phyloP scores from a whole-genome alignment of 2,888 invertebrate genomes.

The Pseudolycoriella hygida region DNA sequence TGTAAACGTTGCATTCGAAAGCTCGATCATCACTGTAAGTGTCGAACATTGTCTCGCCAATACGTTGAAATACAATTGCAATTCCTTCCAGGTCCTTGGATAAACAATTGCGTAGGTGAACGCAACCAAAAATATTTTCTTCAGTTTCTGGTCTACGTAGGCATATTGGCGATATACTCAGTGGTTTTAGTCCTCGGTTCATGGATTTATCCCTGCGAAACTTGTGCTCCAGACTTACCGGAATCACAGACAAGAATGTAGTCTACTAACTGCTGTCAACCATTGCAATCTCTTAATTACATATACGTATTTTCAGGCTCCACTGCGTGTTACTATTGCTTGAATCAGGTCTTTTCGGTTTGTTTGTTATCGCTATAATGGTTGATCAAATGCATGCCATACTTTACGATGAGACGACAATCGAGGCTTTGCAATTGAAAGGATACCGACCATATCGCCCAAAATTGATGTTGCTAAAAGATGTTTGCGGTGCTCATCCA shows the following conservation, averaged over 20 bases:
- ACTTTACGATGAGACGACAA: conserved; percentile 65
- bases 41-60: no score
- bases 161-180: conserved; percentile 44
- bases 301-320: conserved; percentile 35
- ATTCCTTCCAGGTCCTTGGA: conserved; percentile 67
- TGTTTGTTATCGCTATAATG: conserved; percentile 75
- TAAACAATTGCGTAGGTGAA: conserved; percentile 87
- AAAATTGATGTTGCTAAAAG: conserved; percentile 46
- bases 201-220: conserved; percentile 52
- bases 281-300: conserved; percentile 8
- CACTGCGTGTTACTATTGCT: conserved; percentile 66
- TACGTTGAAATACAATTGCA: no score
- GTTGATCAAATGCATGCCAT: conserved; percentile 74
- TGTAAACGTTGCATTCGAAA: conserved; percentile 58
- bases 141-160: conserved; percentile 70
- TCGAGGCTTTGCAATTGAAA: conserved; percentile 56
- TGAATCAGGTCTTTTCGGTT: conserved; percentile 69
- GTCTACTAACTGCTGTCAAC: conserved; percentile 21
- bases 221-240: conserved; percentile 43
- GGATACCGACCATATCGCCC: conserved; percentile 25
- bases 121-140: conserved; percentile 83
- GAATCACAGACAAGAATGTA: conserved; percentile 59
- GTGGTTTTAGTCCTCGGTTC: conserved; percentile 50
- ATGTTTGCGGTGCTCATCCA: conserved; percentile 65
- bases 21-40: no score